Base-by-base conservation (phyloP, 1,140 invertebrate species). In the Drosophila albomicans region DNA sequence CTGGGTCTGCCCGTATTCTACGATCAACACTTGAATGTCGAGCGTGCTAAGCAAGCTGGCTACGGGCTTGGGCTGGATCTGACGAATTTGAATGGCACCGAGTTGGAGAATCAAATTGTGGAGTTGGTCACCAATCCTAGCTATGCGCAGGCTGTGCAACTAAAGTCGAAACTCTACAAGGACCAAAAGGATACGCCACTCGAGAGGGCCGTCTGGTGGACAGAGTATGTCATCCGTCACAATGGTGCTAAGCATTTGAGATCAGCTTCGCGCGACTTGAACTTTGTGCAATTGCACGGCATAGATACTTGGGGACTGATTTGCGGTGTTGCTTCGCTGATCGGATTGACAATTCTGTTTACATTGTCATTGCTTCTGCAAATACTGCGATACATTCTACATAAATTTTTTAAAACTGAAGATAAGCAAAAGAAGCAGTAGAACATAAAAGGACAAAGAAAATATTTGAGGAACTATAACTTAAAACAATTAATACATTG, bases 161-260 rank as follows among this genome's bases (percentile, higher is more conserved):
- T 66, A 5, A 88, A 79, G 8, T 91, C 91, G 0, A 66, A 63
- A 2, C 28, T 76, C 3, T 93, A 91, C 65, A 62, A 75, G 2
- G 96, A 97, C 92, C 94, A 95, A 45, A 94, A 94, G 15, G 78
- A 93, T 3, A 91, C 91, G 1, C 94, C 96, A 0, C 64, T 96
- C 56, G 94, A 96, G 15, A 95, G 94, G 0, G 95, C 95, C 1
- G 93, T 96, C 1, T 96, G 94, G 93, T 96, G 96, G 95, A 93
- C 94, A 0, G 96, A 97, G 80, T 95, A 96, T 71, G 94, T 96
- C 1, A 93, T 94, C 1, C 93, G 93, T 13, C 92, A 95, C 45
- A 73, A 93, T 15, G 93, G 93, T 2, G 92, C 92, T 1, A 49
- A 56, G 1, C 82, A 91, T 48, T 61, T 93, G 61, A 74, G 79